Base-by-base conservation (phyloP, 1,140 invertebrate genomes). In the Drosophila chauvacae region DNA sequence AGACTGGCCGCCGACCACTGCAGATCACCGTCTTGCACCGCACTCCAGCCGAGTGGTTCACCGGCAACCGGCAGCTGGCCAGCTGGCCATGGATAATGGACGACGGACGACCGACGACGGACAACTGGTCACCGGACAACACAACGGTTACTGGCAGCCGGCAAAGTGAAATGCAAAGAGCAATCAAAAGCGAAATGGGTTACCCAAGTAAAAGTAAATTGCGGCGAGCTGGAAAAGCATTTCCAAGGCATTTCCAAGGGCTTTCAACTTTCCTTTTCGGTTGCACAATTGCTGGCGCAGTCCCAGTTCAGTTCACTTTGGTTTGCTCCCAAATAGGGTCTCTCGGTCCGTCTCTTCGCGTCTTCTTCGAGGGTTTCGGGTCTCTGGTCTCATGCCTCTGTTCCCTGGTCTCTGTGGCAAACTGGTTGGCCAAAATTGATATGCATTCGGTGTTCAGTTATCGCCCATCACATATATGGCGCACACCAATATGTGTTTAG, bases 111-210 rank as follows among this genome's bases (percentile, higher is more conserved):
- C 11, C 13, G n/a, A 11, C n/a, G 23, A 30, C 44, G 51, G 62
- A 37, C 56, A 56, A 56, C 53, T 35, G 50, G 60, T 33, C 50
- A 45, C 23, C 45, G 23, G 50, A 53, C 28, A 28, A 50, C 35
- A 53, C 28, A 28, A 50, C 41, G 69, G 57, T 41, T 51, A 71
- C 53, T 59, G 65, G 72, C 66, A 82, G 71, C 68, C 74, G 65
- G 55, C 60, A 77, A 77, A 80, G 77, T 81, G 81, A 81, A 85
- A 80, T 85, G 81, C 62, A 77, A 77, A 77, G 81, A 77, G 84
- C 77, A 87, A 84, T 88, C 86, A 87, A 87, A 86, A 88, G 76
- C 80, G 79, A 86, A 78, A 87, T 84, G 81, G 83, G 83, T 87
- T 87, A 75, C 42, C 69, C 77, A 84, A 84, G 83, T 87, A 87